phyloP scores from a whole-genome alignment of 2,888 invertebrate species.

The Drosophila prostipennis region DNA sequence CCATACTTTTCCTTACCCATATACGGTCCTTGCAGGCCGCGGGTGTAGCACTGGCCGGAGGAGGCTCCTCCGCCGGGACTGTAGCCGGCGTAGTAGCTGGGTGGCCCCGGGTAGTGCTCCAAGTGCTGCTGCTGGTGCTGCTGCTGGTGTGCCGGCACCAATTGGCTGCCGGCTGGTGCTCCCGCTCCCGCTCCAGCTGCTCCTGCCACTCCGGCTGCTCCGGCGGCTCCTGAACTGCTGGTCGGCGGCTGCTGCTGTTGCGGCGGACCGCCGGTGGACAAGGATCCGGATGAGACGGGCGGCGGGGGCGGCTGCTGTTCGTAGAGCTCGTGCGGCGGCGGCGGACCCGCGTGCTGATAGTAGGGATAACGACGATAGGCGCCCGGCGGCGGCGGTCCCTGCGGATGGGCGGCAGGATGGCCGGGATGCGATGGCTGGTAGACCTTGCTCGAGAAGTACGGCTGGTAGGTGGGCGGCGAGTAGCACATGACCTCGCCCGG shows the following conservation, averaged over 20 bases:
- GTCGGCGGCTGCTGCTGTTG: constrained; percentile 51
- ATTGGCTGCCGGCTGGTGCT: constrained; percentile 80
- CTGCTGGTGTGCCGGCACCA: constrained; percentile 82
- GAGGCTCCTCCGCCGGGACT: constrained; percentile 83
- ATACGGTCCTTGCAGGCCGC: constrained; percentile 85
- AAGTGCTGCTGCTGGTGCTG: constrained; percentile 82
- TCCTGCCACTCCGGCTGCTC: constrained; percentile 16
- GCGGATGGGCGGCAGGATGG: constrained; percentile 41
- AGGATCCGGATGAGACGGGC: constrained; percentile 44
- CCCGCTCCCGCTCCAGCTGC: constrained; percentile 6
- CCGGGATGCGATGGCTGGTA: constrained; percentile 79
- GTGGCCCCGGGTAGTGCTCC: constrained; percentile 86
- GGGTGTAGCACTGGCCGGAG: constrained; percentile 86
- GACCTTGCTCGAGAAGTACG: constrained; percentile 85
- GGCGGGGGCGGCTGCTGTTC: constrained; percentile 80
- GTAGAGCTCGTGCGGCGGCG: constrained; percentile 81
- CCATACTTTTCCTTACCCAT: constrained; percentile 85
- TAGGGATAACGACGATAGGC: constrained; percentile 72
- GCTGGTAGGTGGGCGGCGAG: constrained; percentile 85
- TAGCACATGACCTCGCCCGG: constrained; percentile 85
- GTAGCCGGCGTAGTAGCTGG: constrained; percentile 86
- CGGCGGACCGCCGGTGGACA: not conserved
- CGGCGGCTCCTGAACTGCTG: constrained; percentile 62
- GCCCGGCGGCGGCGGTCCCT: constrained; percentile 80
- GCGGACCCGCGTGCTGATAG: constrained; percentile 66